Base-by-base conservation (phyloP, 2,888 invertebrate species). In the Polia nebulosa region DNA sequence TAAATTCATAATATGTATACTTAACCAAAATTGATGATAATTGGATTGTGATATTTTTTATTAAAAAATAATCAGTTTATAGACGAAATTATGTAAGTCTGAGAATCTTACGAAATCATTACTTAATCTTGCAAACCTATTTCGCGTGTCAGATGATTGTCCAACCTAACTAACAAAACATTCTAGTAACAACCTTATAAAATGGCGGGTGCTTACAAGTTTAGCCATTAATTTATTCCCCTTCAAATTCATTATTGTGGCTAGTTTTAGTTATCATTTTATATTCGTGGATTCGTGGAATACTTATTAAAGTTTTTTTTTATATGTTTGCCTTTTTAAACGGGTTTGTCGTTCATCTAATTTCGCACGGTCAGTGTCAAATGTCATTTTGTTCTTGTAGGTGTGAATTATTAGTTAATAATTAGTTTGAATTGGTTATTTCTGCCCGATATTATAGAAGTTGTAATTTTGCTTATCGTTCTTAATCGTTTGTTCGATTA, bases 201-300 rank as follows among this genome's bases (percentile, higher is more conserved):
- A 90, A 89, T 87, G 81, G 85, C 82, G 72, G 84, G 82, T 80
- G 71, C 78, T 87, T 86, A 85, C 85, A 84, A 83, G 71, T 78
- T 70, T 79, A 62, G 64, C 72, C 64, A 81, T 83, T 87, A 85
- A 86, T 86, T 87, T 85, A 83, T 67, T 75, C 53, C 60, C 70
- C 64, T 74, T 81, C 76, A 64, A 82, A 82, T 70, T 76, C 76
- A 61, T 87, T 80, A 85, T 85, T 77, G 56, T 66, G 49, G 64
- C 80, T 84, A 84, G 84, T 85, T 81, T 80, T 67, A 75, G 55
- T 73, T 69, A 72, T 78, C 17, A 81, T 61, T 78, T 62, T 60
- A 27, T 47, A 72, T 52, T 76, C 41, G 47, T 39, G 32, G 55
- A 72, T 52, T 76, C 41, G 47, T 39, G 32, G 55, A 58, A 72